Conservation (phyloP, 2,888 invertebrate species). For the Nymphalis polychloros region DNA sequence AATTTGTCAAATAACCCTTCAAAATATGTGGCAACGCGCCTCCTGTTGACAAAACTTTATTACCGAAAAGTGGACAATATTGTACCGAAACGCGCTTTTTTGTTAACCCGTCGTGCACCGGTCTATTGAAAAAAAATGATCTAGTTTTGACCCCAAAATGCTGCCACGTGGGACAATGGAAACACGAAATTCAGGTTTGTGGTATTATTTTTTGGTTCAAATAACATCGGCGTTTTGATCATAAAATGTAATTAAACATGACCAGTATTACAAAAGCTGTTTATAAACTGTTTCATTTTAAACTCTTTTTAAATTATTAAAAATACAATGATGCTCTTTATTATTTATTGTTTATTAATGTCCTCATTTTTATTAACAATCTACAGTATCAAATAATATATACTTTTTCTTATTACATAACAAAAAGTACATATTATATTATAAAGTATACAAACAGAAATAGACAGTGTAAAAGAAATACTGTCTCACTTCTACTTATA, state of each 20-base stretch:
- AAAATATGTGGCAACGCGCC: conserved; percentile 57
- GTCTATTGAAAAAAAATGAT: conserved; percentile 60
- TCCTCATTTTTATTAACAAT: too few species aligned
- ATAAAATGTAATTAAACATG: conserved; percentile 26
- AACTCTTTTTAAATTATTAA: background rate
- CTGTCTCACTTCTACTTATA: conserved; percentile 4
- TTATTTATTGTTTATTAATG: too few species aligned
- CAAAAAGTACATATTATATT: background rate
- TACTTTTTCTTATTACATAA: background rate
- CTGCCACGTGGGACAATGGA: conserved; percentile 60
- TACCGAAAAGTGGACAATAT: conserved; percentile 80
- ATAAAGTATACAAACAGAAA: background rate
- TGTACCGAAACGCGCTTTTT: conserved; percentile 69
- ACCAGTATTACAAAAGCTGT: conserved; percentile 15
- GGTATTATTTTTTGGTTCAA: conserved; percentile 29
- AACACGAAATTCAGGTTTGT: conserved; percentile 71
- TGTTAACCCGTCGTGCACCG: conserved; percentile 65
- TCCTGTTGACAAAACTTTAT: conserved; percentile 80
- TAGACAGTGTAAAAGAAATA: conserved; percentile 2
- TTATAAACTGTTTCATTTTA: background rate
- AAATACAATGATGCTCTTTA: background rate
- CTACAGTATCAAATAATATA: too few species aligned
- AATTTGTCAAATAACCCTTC: conserved; percentile 78
- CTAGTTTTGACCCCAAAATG: conserved; percentile 76
- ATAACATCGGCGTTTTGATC: conserved; percentile 29